Percentiles rank a stretch among this genome's conserved stretches.
Conservation (phyloP, 1,140 invertebrate genomes). For the Meloidogyne exigua region DNA sequence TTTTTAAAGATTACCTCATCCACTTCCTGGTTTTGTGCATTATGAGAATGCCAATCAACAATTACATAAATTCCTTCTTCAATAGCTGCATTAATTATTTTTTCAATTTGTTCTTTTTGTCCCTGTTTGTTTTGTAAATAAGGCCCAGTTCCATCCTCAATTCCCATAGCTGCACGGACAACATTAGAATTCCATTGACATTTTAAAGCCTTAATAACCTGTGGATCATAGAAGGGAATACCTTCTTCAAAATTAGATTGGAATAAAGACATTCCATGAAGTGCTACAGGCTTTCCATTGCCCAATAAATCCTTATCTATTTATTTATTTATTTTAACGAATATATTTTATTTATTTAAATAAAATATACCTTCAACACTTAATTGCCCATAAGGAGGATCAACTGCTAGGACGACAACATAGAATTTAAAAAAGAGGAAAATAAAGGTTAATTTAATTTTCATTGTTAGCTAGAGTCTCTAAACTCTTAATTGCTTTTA, state of each 20-base stretch:
- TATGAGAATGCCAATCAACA: slow-evolving; percentile 19
- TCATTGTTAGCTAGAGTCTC: not conserved
- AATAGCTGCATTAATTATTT: slow-evolving; percentile 34
- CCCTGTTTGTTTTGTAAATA: slow-evolving; percentile 6
- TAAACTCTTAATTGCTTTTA: no score
- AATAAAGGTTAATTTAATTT: not conserved
- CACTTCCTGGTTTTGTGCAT: not conserved
- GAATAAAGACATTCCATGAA: slow-evolving; percentile 37
- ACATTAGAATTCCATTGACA: slow-evolving; percentile 28
- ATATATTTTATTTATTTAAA: not conserved
- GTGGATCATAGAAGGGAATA: not conserved
- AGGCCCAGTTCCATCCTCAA: slow-evolving; percentile 14
- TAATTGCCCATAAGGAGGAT: slow-evolving; percentile 35
- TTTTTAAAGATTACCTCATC: slow-evolving; percentile 11
- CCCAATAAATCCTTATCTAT: slow-evolving; percentile 23
- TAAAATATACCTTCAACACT: slow-evolving; percentile 16
- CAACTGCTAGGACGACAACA: not conserved
- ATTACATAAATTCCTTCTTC: slow-evolving; percentile 25
- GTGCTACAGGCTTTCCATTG: slow-evolving; percentile 20
- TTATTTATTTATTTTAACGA: no score
- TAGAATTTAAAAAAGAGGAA: not conserved
- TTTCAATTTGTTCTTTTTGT: not conserved
- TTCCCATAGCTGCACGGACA: slow-evolving; percentile 23
- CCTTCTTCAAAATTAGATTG: slow-evolving; percentile 13
- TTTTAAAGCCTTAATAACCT: not conserved